These are phyloP conservation scores for Capitella teleta DNA, from an alignment of 1,140 invertebrate species.

Conservation along the genomic window DNA sequence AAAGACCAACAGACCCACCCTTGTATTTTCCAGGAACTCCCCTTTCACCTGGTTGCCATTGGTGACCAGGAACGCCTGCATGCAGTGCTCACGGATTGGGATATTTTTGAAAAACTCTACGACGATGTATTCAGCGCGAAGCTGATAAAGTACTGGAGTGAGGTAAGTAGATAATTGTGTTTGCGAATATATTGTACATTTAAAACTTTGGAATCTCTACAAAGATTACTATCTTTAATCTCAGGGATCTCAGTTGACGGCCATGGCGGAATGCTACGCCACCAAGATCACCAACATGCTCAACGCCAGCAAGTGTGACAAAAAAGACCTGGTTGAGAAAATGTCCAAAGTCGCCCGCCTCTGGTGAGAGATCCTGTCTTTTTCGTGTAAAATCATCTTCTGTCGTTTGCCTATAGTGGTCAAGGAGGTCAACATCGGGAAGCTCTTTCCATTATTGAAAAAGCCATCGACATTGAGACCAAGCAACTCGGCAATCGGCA, in stretches of 20 bases:
- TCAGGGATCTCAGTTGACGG: constrained; percentile 1
- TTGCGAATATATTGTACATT: background rate
- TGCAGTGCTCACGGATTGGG: constrained; percentile 1
- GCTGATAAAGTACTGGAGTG: constrained; percentile 3
- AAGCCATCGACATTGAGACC: background rate
- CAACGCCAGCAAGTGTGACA: background rate
- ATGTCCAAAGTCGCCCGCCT: background rate
- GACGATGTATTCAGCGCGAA: constrained; percentile 4
- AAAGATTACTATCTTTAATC: too few species aligned
- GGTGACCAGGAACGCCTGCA: background rate
- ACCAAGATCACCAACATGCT: background rate
- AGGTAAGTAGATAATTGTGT: background rate
- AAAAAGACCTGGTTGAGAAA: background rate
- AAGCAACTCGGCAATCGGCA: background rate
- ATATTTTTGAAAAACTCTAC: background rate
- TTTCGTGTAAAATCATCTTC: background rate
- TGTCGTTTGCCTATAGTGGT: background rate
- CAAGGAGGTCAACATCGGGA: background rate
- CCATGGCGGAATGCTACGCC: background rate
- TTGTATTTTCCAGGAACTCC: background rate
- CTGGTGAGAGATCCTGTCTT: background rate
- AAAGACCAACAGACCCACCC: background rate
- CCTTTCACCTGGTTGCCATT: constrained; percentile 1
- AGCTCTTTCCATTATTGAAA: background rate
- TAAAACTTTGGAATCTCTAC: background rate